Percentiles rank a stretch among this genome's conserved stretches.
Conservation (phyloP, 2,797 vertebrate species). For the Tamandua tetradactyla region DNA sequence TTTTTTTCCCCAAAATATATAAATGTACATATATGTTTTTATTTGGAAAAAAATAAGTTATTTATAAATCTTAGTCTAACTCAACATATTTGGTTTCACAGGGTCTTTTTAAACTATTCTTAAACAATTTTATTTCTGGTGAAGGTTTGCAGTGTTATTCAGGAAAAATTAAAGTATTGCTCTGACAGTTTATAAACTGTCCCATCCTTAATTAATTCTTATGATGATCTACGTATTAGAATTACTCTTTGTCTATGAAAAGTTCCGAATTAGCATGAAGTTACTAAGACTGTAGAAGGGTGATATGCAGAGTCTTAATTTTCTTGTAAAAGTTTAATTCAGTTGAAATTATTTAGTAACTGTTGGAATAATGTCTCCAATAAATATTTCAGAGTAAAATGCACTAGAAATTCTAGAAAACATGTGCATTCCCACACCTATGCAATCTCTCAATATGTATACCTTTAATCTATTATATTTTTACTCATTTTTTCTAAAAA, state of each 20-base stretch:
- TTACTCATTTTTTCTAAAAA: constrained; percentile 70
- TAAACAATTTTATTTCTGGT: constrained; percentile 31
- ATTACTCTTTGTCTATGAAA: neutral
- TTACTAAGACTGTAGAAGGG: constrained; percentile 19
- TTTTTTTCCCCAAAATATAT: constrained; percentile 79
- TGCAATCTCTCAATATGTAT: neutral
- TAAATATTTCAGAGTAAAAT: constrained; percentile 78
- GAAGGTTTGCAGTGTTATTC: neutral
- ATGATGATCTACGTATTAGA: neutral
- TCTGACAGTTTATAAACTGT: neutral
- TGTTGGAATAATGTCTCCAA: constrained; percentile 72
- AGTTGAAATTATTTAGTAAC: constrained; percentile 65
- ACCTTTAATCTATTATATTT: constrained; percentile 71
- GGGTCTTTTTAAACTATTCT: constrained; percentile 61
- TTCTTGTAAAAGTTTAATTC: constrained; percentile 68
- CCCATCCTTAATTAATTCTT: constrained; percentile 12
- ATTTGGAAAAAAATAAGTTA: constrained; percentile 62
- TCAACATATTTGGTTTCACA: constrained; percentile 68
- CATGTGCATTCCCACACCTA: constrained; percentile 9
- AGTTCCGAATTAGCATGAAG: neutral
- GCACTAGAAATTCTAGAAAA: constrained; percentile 68
- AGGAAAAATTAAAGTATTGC: neutral
- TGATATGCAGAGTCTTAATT: constrained; percentile 74
- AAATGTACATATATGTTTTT: constrained; percentile 77
- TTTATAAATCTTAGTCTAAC: constrained; percentile 67